Evolutionary conservation across 2,888 invertebrate species (phyloP), one percentile per base, ranked within the genome.

Genomic region (Acanthopleura granulata): DNA sequence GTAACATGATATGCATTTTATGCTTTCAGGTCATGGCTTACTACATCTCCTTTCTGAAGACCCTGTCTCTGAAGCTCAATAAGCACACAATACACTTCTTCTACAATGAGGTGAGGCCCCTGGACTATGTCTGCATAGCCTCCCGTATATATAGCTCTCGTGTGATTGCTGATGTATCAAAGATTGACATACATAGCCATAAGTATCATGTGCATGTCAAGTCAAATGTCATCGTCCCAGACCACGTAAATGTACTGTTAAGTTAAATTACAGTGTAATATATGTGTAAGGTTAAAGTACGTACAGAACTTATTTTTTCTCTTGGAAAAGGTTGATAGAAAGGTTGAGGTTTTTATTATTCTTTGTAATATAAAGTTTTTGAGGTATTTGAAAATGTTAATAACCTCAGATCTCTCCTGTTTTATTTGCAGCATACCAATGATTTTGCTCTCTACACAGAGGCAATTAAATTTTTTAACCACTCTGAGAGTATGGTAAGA

Each of bases 361-460:
- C 40, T 40, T 40, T 40, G 40, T 40, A 40, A 40, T 40, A 3
- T 9, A 40, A n/a, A n/a, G n/a, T 40, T 40, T 6, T 40, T 40
- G 40, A 40, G 40, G 40, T 9, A 40, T 40, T 40, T 40, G 40
- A 40, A 3, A 40, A 6, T 9, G 40, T 40, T 40, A 40, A 40
- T 40, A 40, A 40, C 4, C 40, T 40, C 9, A 40, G 40, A 40
- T 57, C 1, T 12, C 1, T 57, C 30, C 16, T 66, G 27, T 71
- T 49, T 49, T 40, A 18, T 49, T 49, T 71, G 29, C 84, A 91
- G 91, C 90, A 90, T 76, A 99, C 99, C 74, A 97, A 98, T 92
- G 99, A 99, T 91, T 99, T 99, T 91, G 99, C 99, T 11, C 92
- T 99, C 25, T 99, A 99, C 90, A 99, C 99, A 1, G 99, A 99